Conservation (phyloP, 1,140 invertebrate species). For the Colletes latitarsis region DNA sequence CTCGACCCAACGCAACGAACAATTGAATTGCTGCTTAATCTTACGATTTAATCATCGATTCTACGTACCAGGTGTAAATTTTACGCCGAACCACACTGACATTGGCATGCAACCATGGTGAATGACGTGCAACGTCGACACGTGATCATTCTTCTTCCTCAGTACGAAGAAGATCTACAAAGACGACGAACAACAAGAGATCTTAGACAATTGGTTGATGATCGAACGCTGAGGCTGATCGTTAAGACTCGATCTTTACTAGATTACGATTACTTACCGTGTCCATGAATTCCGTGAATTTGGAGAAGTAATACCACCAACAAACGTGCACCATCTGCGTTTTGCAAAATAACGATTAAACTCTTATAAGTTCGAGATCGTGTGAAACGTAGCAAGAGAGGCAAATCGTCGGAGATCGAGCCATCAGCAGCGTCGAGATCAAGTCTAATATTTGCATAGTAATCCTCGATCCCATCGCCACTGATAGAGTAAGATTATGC, state of each 20-base stretch:
- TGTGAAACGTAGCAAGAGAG: background rate
- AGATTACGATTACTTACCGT: conserved; percentile 86
- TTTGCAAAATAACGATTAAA: conserved; percentile 66
- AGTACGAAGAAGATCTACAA: conserved; percentile 95
- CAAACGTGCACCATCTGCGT: conserved; percentile 94
- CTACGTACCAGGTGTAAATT: conserved; percentile 91
- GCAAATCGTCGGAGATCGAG: conserved; percentile 21
- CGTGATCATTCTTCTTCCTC: conserved; percentile 95
- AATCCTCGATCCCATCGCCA: no score
- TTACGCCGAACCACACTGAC: conserved; percentile 98
- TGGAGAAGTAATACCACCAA: conserved; percentile 99
- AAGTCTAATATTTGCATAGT: no score
- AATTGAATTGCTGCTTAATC: background rate
- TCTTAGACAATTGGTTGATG: background rate
- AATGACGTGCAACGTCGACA: conserved; percentile 96
- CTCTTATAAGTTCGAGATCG: background rate
- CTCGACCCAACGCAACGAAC: background rate
- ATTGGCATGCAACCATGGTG: conserved; percentile 98
- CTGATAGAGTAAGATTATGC: background rate
- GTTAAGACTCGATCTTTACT: background rate
- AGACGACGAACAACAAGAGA: background rate
- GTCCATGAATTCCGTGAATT: conserved; percentile 97
- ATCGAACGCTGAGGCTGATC: background rate
- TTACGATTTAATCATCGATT: background rate
- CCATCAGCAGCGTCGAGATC: no score